Conservation (phyloP, 92 coral and sea anemone genomes). For the Palythoa heliodiscus region DNA sequence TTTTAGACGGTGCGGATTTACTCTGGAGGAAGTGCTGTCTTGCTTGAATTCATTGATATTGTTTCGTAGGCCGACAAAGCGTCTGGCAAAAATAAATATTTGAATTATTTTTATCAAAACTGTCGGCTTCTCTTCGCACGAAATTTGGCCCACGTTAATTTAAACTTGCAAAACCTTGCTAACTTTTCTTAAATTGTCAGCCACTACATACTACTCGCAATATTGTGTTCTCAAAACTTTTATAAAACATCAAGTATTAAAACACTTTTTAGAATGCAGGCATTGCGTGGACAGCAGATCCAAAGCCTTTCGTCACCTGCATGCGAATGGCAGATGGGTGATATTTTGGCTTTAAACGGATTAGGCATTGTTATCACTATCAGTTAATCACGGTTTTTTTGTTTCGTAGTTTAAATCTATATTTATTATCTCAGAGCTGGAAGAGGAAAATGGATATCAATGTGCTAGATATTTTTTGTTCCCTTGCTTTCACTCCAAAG, state of each 20-base stretch:
- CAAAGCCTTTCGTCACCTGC: background rate
- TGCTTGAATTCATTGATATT: conserved; percentile 18
- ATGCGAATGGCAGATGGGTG: background rate
- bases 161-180: background rate
- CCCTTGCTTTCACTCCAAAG: background rate
- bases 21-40: conserved; percentile 14
- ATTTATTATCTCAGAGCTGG: background rate
- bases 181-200: background rate
- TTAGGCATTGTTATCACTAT: background rate
- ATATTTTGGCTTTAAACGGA: background rate
- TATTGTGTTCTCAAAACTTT: background rate
- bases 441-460: background rate
- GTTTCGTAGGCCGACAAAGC: conserved; percentile 26
- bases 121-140: conserved; percentile 5
- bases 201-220: background rate
- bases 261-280: background rate
- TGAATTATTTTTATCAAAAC: background rate
- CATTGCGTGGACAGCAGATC: background rate
- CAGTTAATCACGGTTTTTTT: background rate
- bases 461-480: background rate
- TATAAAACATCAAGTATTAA: background rate
- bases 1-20: background rate
- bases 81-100: background rate
- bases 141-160: background rate
- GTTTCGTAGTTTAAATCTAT: background rate